Base-by-base conservation (phyloP, 2,113 vertebrate genomes). In the Melanostigma gelatinosum region DNA sequence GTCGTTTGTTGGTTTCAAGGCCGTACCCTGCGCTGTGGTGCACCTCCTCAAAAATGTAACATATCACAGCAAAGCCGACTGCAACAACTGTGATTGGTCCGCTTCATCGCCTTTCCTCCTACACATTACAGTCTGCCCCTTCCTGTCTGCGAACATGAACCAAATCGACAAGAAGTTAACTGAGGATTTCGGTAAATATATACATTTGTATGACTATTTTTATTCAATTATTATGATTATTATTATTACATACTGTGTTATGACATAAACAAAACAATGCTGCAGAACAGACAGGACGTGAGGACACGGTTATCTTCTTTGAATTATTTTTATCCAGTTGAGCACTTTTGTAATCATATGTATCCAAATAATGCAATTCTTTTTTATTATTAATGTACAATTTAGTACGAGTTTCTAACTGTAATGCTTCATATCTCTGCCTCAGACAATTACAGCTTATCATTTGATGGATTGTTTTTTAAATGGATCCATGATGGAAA, bases 401-500 rank as follows among this genome's bases (percentile, higher is more conserved):
- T 68, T 77, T 57, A 48, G 22, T 42, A 52, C 16, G 10, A 65
- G 46, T 55, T 50, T 1, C 16, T 7, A 69, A 34, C 38, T 65
- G 44, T 8, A 62, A 42, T 24, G 24, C 69, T 38, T 81, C 20
- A 67, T 70, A 24, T 70, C 34, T 65, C 66, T 52, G 20, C 44
- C 64, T 69, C 32, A 13, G 1, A 24, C 8, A 79, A 79, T 74
- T 42, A 63, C 52, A 72, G 52, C 15, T 66, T 22, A 67, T 64
- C 27, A 55, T 78, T 50, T 75, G 66, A 87, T 78, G 34, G 75
- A 77, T 69, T 50, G 22, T 63, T 76, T 58, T 69, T 48, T 48
- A 46, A 83, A 38, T 16, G 24, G 62, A 60, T 71, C 42, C 36
- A 65, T 84, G 67, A 84, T 63, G 73, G 64, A 71, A 85, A 87